Evolutionary conservation across 92 coral and sea anemone species (phyloP).

Genomic region (Palythoa grandis): DNA sequence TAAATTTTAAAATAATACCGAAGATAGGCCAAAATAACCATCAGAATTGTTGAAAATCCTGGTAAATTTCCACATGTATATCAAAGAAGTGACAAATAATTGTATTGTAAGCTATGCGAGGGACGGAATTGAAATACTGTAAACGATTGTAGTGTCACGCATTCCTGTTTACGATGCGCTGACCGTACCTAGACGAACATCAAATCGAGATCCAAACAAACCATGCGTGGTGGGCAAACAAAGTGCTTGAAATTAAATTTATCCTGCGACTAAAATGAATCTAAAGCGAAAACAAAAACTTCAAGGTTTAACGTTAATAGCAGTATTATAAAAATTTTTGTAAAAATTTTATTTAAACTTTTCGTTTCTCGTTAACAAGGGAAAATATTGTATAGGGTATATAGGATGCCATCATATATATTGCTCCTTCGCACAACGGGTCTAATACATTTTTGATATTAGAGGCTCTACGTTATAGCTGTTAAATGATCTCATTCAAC

Average conservation of each 20-base stretch:
- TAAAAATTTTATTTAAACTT: background rate
- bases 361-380: background rate
- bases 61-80: too few species aligned
- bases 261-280: too few species aligned
- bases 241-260: too few species aligned
- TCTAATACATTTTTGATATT: conserved; percentile 14
- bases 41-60: background rate
- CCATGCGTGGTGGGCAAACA: too few species aligned
- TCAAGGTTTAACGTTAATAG: background rate
- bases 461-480: background rate
- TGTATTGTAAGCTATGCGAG: background rate
- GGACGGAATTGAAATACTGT: background rate
- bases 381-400: background rate
- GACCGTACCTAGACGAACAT: too few species aligned
- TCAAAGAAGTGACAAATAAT: too few species aligned
- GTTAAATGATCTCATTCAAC: background rate
- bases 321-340: background rate
- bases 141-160: background rate
- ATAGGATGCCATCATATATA: background rate
- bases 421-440: background rate
- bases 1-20: background rate
- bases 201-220: too few species aligned
- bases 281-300: too few species aligned
- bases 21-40: background rate
- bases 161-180: background rate